A percentile compares a stretch with the other conserved stretches of the same genome.
Evolutionary conservation across 2,113 vertebrate genomes (phyloP).

Genomic region (Lucifuga dentata): DNA sequence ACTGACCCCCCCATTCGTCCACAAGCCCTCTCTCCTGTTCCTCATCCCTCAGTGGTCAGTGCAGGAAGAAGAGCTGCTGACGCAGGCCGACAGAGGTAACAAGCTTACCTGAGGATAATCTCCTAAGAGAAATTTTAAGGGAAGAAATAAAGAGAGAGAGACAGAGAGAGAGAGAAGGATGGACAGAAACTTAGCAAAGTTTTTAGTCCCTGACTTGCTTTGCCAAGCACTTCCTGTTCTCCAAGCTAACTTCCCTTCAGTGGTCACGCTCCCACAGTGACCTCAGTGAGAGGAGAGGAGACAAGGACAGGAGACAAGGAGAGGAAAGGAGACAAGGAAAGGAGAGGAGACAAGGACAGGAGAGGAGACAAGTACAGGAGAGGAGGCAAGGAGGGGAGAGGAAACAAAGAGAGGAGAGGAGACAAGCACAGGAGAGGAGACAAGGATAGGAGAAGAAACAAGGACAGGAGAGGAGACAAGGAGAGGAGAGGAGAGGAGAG

Average conservation of each 20-base stretch:
- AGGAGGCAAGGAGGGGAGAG: background rate
- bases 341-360: background rate
- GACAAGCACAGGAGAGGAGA: constrained; percentile 9
- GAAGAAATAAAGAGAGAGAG: constrained; percentile 56
- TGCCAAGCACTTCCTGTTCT: constrained; percentile 79
- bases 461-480: background rate
- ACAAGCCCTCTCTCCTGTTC: constrained; percentile 29
- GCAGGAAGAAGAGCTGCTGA: constrained; percentile 80
- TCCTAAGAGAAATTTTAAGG: constrained; percentile 86
- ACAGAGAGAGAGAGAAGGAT: constrained; percentile 32
- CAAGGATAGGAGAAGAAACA: background rate
- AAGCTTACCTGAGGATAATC: constrained; percentile 88
- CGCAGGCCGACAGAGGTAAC: constrained; percentile 83
- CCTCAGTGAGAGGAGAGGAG: constrained; percentile 31
- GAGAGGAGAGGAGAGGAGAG: background rate
- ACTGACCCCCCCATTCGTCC: constrained; percentile 38
- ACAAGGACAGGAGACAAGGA: constrained; percentile 8
- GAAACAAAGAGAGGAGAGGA: no score
- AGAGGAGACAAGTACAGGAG: no score
- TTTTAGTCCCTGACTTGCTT: constrained; percentile 79
- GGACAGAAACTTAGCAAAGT: constrained; percentile 77
- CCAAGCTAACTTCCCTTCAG: constrained; percentile 65
- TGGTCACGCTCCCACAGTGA: constrained; percentile 74
- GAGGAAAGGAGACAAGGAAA: background rate
- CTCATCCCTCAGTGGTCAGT: constrained; percentile 80